These are phyloP conservation scores for Oxycera nigricornis DNA, from an alignment of 2,888 invertebrate genomes.

Conservation along the genomic window DNA sequence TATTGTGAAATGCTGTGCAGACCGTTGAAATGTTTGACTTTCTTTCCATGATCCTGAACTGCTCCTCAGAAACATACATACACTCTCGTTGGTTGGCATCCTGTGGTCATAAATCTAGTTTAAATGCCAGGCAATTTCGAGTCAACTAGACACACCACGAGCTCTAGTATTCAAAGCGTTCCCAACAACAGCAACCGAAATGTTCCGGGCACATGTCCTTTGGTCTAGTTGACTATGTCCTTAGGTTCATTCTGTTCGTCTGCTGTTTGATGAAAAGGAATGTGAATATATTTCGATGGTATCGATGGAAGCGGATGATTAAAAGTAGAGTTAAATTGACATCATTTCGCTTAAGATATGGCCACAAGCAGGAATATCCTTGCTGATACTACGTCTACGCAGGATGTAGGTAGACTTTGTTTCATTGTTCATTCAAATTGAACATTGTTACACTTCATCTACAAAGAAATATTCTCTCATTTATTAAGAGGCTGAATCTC, in stretches of 20 bases:
- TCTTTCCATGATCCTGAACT: background rate
- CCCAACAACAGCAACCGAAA: background rate
- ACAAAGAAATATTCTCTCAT: too few species aligned
- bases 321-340: too few species aligned
- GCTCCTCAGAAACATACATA: slow-evolving; percentile 1
- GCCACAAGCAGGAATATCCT: too few species aligned
- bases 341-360: too few species aligned
- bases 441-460: too few species aligned
- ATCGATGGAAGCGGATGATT: too few species aligned
- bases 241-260: background rate
- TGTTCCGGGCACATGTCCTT: background rate
- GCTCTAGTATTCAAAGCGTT: background rate
- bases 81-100: slow-evolving; percentile 5
- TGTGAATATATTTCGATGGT: background rate
- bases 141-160: slow-evolving; percentile 24
- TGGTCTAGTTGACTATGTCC: slow-evolving; percentile 4
- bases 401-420: too few species aligned
- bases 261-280: background rate
- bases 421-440: too few species aligned
- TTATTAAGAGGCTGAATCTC: too few species aligned
- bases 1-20: background rate
- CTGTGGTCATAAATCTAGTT: slow-evolving; percentile 33
- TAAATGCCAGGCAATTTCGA: slow-evolving; percentile 38
- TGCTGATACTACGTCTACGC: too few species aligned
- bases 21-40: background rate